Evolutionary conservation across 1,140 invertebrate species (phyloP).

Genomic region (Phocides pigmalion): DNA sequence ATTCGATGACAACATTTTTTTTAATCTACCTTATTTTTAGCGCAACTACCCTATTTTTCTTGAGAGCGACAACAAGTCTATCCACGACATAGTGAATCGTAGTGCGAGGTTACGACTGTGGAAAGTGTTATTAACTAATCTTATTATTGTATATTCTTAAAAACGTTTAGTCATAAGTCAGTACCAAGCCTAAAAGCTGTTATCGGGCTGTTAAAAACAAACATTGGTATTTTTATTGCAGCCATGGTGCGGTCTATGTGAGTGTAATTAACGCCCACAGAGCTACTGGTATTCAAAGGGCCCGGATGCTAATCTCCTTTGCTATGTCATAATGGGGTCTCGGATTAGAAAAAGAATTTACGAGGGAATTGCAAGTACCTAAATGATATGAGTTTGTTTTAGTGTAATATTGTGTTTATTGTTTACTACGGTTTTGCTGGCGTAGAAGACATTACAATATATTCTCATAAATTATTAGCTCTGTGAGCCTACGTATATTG

Average conservation of each 20-base stretch:
- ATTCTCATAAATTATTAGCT: too few relatives aligned
- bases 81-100: too few relatives aligned
- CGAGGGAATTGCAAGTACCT: not conserved
- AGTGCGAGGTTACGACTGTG: too few relatives aligned
- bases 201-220: constrained; percentile 53
- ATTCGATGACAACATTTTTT: too few relatives aligned
- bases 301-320: constrained; percentile 16
- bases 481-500: too few relatives aligned
- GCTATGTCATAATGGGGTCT: constrained; percentile 1
- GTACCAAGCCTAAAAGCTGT: constrained; percentile 19
- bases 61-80: too few relatives aligned
- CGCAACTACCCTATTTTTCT: too few relatives aligned
- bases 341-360: constrained; percentile 10
- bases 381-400: not conserved
- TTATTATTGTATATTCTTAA: too few relatives aligned
- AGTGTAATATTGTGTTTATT: not conserved
- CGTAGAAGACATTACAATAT: too few relatives aligned
- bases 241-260: constrained; percentile 36
- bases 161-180: constrained; percentile 2
- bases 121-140: too few relatives aligned
- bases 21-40: too few relatives aligned
- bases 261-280: constrained; percentile 56
- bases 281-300: constrained; percentile 14
- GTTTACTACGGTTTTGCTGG: too few relatives aligned
- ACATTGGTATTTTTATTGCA: constrained; percentile 57